phyloP scores from a whole-genome alignment of 2,113 vertebrate genomes.

The Aptenodytes forsteri region DNA sequence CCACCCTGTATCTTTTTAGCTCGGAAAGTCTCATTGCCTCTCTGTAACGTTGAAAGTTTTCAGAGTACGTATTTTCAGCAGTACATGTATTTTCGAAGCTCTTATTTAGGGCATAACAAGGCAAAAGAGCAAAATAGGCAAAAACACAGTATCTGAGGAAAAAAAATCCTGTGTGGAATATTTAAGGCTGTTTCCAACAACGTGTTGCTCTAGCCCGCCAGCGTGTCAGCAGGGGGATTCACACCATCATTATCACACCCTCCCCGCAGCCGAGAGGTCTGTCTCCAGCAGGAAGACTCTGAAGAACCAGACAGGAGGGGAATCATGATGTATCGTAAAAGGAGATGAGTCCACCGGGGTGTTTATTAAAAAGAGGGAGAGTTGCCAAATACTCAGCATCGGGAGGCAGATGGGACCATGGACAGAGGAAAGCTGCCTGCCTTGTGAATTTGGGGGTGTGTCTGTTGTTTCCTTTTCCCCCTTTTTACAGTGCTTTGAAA shows the following conservation, averaged over 20 bases:
- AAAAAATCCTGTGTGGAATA: not conserved
- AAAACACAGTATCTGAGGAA: not conserved
- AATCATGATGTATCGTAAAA: accelerated
- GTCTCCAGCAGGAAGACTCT: not conserved
- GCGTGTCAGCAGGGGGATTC: not conserved
- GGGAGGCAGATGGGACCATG: not conserved
- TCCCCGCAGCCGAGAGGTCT: not conserved
- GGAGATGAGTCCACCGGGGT: not conserved
- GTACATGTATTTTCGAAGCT: not conserved
- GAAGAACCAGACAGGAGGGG: not conserved
- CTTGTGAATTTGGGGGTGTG: not conserved
- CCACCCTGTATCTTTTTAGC: not conserved
- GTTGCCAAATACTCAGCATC: not conserved
- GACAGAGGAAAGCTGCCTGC: not conserved
- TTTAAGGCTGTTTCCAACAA: not conserved
- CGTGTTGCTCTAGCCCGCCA: not conserved
- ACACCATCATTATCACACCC: not conserved
- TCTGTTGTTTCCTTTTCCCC: not conserved
- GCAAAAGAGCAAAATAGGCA: not conserved
- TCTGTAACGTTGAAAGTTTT: accelerated
- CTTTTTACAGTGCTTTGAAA: not conserved
- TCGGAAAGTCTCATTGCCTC: not conserved
- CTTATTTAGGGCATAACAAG: not conserved
- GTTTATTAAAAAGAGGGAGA: not conserved
- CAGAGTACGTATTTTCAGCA: not conserved